Base-by-base conservation (phyloP, 2,113 vertebrate genomes). In the Pachycephala philippinensis region DNA sequence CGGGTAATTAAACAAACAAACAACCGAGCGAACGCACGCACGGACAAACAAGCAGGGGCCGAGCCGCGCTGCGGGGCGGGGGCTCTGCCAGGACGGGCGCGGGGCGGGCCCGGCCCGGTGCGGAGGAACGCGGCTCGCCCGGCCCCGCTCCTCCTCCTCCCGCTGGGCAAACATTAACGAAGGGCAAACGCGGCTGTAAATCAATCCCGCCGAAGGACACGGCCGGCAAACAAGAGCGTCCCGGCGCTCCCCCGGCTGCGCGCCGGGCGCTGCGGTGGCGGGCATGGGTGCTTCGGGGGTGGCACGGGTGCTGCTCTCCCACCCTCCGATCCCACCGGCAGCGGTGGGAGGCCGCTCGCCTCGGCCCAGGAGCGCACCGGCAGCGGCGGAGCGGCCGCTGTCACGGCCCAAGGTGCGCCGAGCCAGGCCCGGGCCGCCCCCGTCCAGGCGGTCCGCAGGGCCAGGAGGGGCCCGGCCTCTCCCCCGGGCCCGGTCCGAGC, bases 91-190 rank as follows among this genome's bases (percentile, higher is more conserved):
- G 35, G 44, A 44, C 22, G 44, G 60, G 54, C n/a, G 33, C 54
- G 30, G 77, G 52, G 50, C 30, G 33, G 60, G 56, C 64, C 19
- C 26, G 35, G 52, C 53, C 20, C n/a, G 4, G 64, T 35, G 83
- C 44, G 23, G 18, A 86, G 86, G 89, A 92, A 89, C 52, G 84
- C 53, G 56, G 61, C 78, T 53, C 26, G 30, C 81, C 84, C 37
- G 45, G 64, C 74, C 66, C 85, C 61, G 17, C 82, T 85, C 84
- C 91, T 61, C 95, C 97, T 97, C 98, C 97, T 96, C 96, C 97
- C 87, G 78, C 95, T 96, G 97, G 98, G 97, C 98, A 98, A 99
- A 99, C 97, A 99, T 99, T 99, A 99, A 99, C 99, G 98, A 98
- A 98, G 96, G 97, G 96, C 97, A 98, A 98, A 98, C 94, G 97